phyloP scores from a whole-genome alignment of 2,888 invertebrate species.

The Bibio marci region DNA sequence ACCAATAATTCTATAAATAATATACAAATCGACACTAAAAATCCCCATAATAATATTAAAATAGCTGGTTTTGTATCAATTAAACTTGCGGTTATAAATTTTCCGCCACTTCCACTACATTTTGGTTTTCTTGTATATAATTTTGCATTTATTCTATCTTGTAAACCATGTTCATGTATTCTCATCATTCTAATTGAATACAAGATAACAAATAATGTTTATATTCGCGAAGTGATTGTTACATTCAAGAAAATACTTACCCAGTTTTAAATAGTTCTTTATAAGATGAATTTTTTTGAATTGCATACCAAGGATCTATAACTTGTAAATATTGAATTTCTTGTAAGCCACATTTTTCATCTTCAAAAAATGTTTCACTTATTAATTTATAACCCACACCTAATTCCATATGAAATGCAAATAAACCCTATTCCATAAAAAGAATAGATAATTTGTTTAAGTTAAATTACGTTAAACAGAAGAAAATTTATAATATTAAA shows the following conservation, averaged over 20 bases:
- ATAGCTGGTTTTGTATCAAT: constrained; percentile 38
- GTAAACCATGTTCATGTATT: constrained; percentile 41
- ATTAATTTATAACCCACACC: constrained; percentile 48
- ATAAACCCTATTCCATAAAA: constrained; percentile 31
- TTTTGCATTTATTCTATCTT: constrained; percentile 33
- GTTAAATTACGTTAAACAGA: constrained; percentile 10
- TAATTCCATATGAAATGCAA: constrained; percentile 50
- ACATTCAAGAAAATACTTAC: constrained; percentile 23
- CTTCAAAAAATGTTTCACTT: constrained; percentile 45
- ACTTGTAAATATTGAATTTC: constrained; percentile 47
- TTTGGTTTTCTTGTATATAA: constrained; percentile 41
- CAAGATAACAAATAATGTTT: background rate
- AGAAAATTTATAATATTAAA: no score
- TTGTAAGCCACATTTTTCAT: constrained; percentile 50
- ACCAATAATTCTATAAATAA: constrained; percentile 25
- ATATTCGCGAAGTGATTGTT: background rate
- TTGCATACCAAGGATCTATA: constrained; percentile 43
- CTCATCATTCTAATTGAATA: constrained; percentile 30
- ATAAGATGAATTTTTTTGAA: constrained; percentile 42
- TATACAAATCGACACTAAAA: constrained; percentile 20
- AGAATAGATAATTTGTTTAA: background rate
- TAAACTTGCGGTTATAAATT: constrained; percentile 43
- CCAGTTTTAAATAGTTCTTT: constrained; percentile 45
- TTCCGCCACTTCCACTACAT: constrained; percentile 30
- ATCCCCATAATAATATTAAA: constrained; percentile 30